phyloP scores from a whole-genome alignment of 37 sponge, comb jelly and placozoan species.

The Mnemiopsis leidyi region DNA sequence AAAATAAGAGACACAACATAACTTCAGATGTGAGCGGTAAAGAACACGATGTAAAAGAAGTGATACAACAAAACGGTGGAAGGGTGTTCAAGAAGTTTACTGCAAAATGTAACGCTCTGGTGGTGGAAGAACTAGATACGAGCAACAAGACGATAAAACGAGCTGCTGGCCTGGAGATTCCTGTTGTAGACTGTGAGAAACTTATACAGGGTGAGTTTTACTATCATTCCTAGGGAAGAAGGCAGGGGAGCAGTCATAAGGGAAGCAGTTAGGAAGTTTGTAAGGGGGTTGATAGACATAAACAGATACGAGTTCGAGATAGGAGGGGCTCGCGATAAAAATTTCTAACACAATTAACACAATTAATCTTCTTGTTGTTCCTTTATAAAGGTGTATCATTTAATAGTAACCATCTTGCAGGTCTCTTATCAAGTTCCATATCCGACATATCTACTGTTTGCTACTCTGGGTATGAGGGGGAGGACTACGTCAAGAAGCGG shows the following conservation, averaged over 20 bases:
- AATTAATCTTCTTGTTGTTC: no score
- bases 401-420: no score
- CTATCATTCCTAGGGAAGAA: no score
- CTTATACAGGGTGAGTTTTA: neutral
- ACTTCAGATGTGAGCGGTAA: neutral
- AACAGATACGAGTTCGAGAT: no score
- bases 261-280: no score
- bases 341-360: no score
- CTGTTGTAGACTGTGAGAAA: conserved; percentile 10
- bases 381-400: no score
- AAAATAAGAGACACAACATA: no score
- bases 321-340: no score
- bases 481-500: conserved; percentile 61
- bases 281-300: no score
- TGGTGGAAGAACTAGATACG: neutral
- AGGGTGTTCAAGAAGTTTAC: conserved; percentile 51
- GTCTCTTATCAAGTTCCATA: neutral
- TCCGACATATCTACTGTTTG: neutral
- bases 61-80: neutral
- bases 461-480: conserved; percentile 52
- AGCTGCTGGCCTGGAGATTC: conserved; percentile 44
- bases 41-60: neutral
- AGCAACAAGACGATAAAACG: neutral
- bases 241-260: no score
- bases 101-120: conserved; percentile 25